Conservation (phyloP, 1,140 invertebrate species). For the Aphidius gifuensis region DNA sequence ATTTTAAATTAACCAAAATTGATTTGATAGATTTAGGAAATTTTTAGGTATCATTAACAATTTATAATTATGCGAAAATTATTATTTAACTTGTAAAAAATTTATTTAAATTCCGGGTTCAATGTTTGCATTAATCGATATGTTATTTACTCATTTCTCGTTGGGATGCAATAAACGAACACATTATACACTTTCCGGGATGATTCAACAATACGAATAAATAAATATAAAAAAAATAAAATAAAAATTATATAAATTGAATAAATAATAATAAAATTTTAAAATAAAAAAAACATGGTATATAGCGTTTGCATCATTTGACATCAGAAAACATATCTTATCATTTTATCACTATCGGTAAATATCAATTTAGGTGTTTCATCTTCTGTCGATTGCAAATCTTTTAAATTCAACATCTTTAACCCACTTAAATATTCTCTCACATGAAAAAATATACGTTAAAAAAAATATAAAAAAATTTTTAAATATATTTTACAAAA, state of each 20-base stretch:
- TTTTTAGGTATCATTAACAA: too few relatives aligned
- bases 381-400: background rate
- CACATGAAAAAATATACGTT: too few relatives aligned
- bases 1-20: background rate
- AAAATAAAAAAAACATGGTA: too few relatives aligned
- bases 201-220: background rate
- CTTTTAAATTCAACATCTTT: background rate
- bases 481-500: too few relatives aligned
- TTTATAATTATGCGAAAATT: too few relatives aligned
- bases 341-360: constrained; percentile 24
- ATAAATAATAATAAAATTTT: too few relatives aligned
- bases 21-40: too few relatives aligned
- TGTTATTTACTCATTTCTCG: background rate
- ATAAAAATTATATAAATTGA: background rate
- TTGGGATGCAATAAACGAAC: background rate
- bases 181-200: constrained; percentile 9
- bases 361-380: constrained; percentile 38
- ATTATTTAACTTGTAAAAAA: too few relatives aligned
- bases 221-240: too few relatives aligned
- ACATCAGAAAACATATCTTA: constrained; percentile 26
- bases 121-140: constrained; percentile 1
- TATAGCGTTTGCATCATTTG: too few relatives aligned
- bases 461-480: too few relatives aligned
- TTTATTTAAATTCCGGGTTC: constrained; percentile 7
- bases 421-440: too few relatives aligned